phyloP scores from a whole-genome alignment of 2,888 invertebrate species.

The Oxytorus armatus region DNA sequence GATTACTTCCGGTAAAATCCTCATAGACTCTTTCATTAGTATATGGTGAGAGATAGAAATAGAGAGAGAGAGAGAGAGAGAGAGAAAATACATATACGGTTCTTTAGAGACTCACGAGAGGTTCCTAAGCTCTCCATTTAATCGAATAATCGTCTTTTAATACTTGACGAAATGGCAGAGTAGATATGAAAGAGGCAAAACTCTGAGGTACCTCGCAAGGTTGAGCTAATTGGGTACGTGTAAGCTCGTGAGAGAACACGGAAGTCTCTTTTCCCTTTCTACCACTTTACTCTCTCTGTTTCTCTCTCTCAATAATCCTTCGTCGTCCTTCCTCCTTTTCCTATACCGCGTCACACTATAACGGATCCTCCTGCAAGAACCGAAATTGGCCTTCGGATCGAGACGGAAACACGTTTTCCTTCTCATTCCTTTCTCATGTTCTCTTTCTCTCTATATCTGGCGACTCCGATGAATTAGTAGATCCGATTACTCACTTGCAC shows the following conservation, averaged over 20 bases:
- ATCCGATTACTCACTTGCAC: slow-evolving; percentile 91
- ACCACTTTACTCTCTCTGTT: slow-evolving; percentile 12
- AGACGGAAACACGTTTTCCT: slow-evolving; percentile 53
- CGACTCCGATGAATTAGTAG: slow-evolving; percentile 64
- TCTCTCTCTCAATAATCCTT: slow-evolving; percentile 9
- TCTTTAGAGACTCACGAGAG: too few species aligned
- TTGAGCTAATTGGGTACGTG: slow-evolving; percentile 64
- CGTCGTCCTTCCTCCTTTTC: slow-evolving; percentile 15
- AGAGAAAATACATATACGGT: too few species aligned
- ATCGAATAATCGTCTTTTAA: slow-evolving; percentile 64
- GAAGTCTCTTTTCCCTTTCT: slow-evolving; percentile 39
- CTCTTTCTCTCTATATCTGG: slow-evolving; percentile 14
- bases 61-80: neutral
- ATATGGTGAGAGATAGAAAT: neutral
- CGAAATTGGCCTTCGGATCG: slow-evolving; percentile 63
- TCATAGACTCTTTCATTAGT: neutral
- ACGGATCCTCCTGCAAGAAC: slow-evolving; percentile 56
- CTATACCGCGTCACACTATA: slow-evolving; percentile 36
- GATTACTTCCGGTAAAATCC: neutral
- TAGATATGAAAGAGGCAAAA: neutral
- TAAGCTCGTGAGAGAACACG: slow-evolving; percentile 44
- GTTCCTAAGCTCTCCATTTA: slow-evolving; percentile 14
- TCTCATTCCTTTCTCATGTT: slow-evolving; percentile 8
- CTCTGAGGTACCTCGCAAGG: slow-evolving; percentile 8
- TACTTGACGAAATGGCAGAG: slow-evolving; percentile 22